Evolutionary conservation across 2,888 invertebrate species (phyloP).

Genomic region (Marasmarcha lunaedactyla): DNA sequence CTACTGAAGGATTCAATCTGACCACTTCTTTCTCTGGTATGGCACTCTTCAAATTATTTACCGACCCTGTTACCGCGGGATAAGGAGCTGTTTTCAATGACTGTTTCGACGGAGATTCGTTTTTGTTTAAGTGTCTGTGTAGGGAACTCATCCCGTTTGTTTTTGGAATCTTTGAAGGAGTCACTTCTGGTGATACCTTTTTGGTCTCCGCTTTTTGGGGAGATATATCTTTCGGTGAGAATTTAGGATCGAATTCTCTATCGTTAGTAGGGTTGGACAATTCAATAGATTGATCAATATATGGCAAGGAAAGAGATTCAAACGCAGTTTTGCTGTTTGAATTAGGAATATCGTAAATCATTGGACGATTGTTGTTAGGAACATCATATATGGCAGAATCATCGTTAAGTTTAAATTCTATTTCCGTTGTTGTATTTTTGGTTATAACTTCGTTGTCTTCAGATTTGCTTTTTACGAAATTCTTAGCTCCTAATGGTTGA

Average conservation of each 20-base stretch:
- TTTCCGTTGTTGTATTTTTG: constrained; percentile 27
- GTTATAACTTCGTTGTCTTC: constrained; percentile 29
- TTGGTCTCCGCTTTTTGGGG: constrained; percentile 38
- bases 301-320: constrained; percentile 55
- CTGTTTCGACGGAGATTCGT: constrained; percentile 35
- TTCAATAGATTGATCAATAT: constrained; percentile 61
- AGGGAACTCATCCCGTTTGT: constrained; percentile 45
- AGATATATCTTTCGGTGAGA: constrained; percentile 47
- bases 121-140: constrained; percentile 43
- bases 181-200: constrained; percentile 29
- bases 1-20: constrained; percentile 63
- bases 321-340: constrained; percentile 51
- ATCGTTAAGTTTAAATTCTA: constrained; percentile 45
- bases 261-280: constrained; percentile 59
- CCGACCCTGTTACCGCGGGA: constrained; percentile 51
- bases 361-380: constrained; percentile 53
- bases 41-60: constrained; percentile 47
- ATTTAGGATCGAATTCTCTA: constrained; percentile 61
- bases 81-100: constrained; percentile 38
- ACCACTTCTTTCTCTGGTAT: constrained; percentile 50
- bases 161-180: constrained; percentile 41
- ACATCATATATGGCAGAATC: constrained; percentile 51
- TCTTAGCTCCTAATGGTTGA: constrained; percentile 37
- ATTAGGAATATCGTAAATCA: constrained; percentile 57
- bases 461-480: constrained; percentile 23